Percentiles rank a stretch among this genome's conserved stretches.
Conservation (phyloP, 2,888 invertebrate genomes). For the Dynastes tityus region DNA sequence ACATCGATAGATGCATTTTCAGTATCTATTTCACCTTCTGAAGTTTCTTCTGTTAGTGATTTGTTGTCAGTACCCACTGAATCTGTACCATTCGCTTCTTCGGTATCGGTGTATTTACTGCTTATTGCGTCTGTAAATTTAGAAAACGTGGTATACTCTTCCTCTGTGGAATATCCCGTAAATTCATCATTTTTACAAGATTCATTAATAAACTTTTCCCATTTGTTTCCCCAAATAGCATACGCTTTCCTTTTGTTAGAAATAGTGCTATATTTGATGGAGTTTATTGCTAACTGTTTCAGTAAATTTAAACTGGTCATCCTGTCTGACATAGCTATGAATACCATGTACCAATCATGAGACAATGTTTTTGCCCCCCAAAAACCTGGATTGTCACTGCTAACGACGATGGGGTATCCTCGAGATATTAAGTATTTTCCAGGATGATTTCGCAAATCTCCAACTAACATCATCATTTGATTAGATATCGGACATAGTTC, state of each 20-base stretch:
- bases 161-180: too few species aligned
- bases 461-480: slow-evolving; percentile 78
- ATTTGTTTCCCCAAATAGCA: slow-evolving; percentile 22
- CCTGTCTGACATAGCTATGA: slow-evolving; percentile 82
- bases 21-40: too few species aligned
- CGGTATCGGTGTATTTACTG: too few species aligned
- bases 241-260: slow-evolving; percentile 16
- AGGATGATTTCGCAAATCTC: slow-evolving; percentile 86
- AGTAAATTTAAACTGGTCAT: slow-evolving; percentile 79
- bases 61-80: too few species aligned
- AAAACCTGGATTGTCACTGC: slow-evolving; percentile 85
- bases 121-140: too few species aligned
- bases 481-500: slow-evolving; percentile 89
- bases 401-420: slow-evolving; percentile 81
- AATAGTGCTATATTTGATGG: slow-evolving; percentile 80
- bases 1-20: too few species aligned
- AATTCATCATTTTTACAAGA: background rate
- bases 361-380: slow-evolving; percentile 83
- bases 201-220: slow-evolving; percentile 36
- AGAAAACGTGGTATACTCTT: too few species aligned
- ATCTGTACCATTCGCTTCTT: too few species aligned
- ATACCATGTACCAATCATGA: slow-evolving; percentile 86
- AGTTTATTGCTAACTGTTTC: slow-evolving; percentile 83
- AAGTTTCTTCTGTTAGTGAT: too few species aligned
- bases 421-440: slow-evolving; percentile 67